Percentiles rank a stretch among this genome's conserved stretches.
These are phyloP conservation scores for Lacanobia oleracea DNA, from an alignment of 2,888 invertebrate species.

Conservation along the genomic window DNA sequence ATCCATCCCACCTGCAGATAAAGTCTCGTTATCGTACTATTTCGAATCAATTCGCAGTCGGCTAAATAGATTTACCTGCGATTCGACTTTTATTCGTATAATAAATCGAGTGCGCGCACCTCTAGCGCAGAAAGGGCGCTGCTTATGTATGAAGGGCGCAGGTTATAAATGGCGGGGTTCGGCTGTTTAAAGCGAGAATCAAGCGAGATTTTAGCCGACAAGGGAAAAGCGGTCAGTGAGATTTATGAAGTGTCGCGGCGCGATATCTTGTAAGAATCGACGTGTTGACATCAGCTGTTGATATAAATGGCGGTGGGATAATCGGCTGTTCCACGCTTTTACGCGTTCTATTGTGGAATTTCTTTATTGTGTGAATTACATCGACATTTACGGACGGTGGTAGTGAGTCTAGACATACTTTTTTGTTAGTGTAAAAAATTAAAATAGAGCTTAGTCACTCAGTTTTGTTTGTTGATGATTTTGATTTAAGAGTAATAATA, in stretches of 20 bases:
- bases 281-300: no score
- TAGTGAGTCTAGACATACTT: background rate
- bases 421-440: no score
- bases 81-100: slow-evolving; percentile 60
- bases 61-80: slow-evolving; percentile 59
- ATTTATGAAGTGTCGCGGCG: slow-evolving; percentile 39
- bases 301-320: no score
- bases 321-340: no score
- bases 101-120: slow-evolving; percentile 56
- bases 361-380: background rate
- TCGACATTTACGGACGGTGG: no score
- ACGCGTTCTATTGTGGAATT: no score
- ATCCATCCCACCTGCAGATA: slow-evolving; percentile 10
- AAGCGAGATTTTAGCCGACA: slow-evolving; percentile 61
- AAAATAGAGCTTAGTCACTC: background rate
- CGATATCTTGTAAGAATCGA: no score
- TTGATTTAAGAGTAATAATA: no score
- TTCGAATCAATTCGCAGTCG: slow-evolving; percentile 54
- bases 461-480: no score
- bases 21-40: slow-evolving; percentile 30
- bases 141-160: slow-evolving; percentile 71
- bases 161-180: slow-evolving; percentile 67
- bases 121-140: slow-evolving; percentile 63
- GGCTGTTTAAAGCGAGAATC: slow-evolving; percentile 63
- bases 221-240: slow-evolving; percentile 55